phyloP scores from a whole-genome alignment of 2,797 vertebrate species.

The Artibeus lituratus region DNA sequence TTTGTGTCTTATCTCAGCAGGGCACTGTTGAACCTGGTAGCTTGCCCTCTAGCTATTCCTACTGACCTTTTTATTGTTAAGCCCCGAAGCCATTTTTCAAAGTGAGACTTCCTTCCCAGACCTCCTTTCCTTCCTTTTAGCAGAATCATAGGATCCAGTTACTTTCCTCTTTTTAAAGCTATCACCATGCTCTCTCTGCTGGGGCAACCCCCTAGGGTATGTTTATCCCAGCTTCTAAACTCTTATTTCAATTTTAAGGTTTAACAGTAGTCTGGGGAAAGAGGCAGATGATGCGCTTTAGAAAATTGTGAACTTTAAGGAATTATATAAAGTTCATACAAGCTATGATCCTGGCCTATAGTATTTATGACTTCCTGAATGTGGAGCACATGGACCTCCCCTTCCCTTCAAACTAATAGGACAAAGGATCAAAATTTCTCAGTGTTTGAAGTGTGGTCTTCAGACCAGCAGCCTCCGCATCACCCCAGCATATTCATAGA shows the following conservation, averaged over 20 bases:
- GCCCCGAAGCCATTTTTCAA: neutral
- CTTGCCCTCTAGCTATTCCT: neutral
- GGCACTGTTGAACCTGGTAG: too few relatives aligned
- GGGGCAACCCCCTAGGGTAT: neutral
- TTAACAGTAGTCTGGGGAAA: neutral
- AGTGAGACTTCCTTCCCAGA: neutral
- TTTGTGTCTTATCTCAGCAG: neutral
- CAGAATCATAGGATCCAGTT: neutral
- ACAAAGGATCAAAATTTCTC: neutral
- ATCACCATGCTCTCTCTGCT: neutral
- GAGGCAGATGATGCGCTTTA: neutral
- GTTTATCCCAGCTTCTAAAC: neutral
- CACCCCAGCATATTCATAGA: neutral
- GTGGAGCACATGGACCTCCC: neutral
- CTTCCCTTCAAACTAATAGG: neutral
- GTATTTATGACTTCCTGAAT: neutral
- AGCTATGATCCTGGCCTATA: neutral
- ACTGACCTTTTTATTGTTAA: neutral
- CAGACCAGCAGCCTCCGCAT: neutral
- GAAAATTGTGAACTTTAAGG: neutral
- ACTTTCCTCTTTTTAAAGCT: neutral
- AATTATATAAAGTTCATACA: neutral
- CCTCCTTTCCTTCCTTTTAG: neutral
- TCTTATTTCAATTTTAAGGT: neutral
- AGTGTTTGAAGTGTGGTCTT: neutral